Evolutionary conservation across 2,113 vertebrate genomes (phyloP).

Genomic region (Zapus hudsonius): DNA sequence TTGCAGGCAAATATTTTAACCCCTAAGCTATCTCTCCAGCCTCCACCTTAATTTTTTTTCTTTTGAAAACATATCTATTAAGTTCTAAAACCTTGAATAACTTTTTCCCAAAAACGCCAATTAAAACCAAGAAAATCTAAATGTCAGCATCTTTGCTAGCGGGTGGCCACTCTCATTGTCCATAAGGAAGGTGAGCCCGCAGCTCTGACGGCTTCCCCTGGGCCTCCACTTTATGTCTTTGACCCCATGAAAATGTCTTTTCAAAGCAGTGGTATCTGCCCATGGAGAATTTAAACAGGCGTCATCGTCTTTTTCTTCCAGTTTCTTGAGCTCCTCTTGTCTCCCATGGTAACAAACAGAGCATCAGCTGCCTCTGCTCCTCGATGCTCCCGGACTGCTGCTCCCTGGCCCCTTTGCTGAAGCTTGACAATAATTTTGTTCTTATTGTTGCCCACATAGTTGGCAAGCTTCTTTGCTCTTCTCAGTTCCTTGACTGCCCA

Average conservation of each 20-base stretch:
- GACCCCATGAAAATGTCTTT: constrained; percentile 97
- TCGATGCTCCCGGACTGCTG: constrained; percentile 93
- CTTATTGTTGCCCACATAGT: constrained; percentile 95
- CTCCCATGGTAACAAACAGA: constrained; percentile 89
- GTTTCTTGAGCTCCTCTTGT: constrained; percentile 97
- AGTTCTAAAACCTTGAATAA: not conserved
- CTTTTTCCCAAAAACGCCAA: constrained; percentile 52
- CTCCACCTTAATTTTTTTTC: too few species aligned
- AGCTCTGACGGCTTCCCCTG: constrained; percentile 80
- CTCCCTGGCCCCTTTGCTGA: constrained; percentile 95
- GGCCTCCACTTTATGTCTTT: constrained; percentile 96
- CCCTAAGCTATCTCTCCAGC: too few species aligned
- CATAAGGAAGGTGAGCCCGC: not conserved
- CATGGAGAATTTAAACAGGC: constrained; percentile 91
- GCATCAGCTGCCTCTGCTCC: constrained; percentile 96
- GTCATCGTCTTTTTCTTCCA: constrained; percentile 93
- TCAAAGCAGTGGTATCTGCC: constrained; percentile 93
- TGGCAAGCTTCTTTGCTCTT: constrained; percentile 91
- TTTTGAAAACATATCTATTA: constrained; percentile 26
- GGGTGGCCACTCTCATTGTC: not conserved
- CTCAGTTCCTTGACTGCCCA: constrained; percentile 96
- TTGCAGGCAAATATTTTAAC: too few species aligned
- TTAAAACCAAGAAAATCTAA: constrained; percentile 6
- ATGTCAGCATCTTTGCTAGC: not conserved
- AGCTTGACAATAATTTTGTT: constrained; percentile 98